These are phyloP conservation scores for Helostoma temminkii DNA, from an alignment of 2,797 vertebrate genomes.

Conservation along the genomic window DNA sequence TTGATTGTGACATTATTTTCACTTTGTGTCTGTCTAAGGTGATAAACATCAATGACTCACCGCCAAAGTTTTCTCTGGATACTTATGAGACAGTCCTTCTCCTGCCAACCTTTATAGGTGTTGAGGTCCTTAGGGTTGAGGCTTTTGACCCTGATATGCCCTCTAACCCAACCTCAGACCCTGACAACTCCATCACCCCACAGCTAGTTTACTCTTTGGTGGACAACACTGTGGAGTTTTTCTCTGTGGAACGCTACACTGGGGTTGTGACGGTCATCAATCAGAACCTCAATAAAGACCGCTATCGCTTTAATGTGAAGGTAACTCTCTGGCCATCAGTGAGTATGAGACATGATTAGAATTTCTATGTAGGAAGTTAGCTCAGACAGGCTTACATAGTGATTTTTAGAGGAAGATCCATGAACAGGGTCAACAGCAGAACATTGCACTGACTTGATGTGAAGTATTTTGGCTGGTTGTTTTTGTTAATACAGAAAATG, in stretches of 20 bases:
- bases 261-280: slow-evolving; percentile 90
- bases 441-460: too few species aligned
- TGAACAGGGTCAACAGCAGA: slow-evolving; percentile 17
- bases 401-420: slow-evolving; percentile 19
- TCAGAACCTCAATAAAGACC: slow-evolving; percentile 90
- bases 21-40: slow-evolving; percentile 68
- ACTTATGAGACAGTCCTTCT: slow-evolving; percentile 90
- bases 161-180: slow-evolving; percentile 65
- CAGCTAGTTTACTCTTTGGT: slow-evolving; percentile 90
- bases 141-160: slow-evolving; percentile 91
- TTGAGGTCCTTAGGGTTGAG: slow-evolving; percentile 88
- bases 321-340: slow-evolving; percentile 72
- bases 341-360: neutral
- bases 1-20: slow-evolving; percentile 20
- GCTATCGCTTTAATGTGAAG: slow-evolving; percentile 92
- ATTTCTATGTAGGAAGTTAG: slow-evolving; percentile 3
- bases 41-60: slow-evolving; percentile 96
- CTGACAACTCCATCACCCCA: slow-evolving; percentile 80
- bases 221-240: slow-evolving; percentile 89
- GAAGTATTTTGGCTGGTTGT: neutral
- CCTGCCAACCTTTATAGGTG: slow-evolving; percentile 91
- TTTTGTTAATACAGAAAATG: slow-evolving; percentile 22
- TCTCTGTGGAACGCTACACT: slow-evolving; percentile 85
- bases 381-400: neutral
- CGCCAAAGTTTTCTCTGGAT: slow-evolving; percentile 91